Conservation (phyloP, 1,140 invertebrate genomes). For the Zophobas atratus region DNA sequence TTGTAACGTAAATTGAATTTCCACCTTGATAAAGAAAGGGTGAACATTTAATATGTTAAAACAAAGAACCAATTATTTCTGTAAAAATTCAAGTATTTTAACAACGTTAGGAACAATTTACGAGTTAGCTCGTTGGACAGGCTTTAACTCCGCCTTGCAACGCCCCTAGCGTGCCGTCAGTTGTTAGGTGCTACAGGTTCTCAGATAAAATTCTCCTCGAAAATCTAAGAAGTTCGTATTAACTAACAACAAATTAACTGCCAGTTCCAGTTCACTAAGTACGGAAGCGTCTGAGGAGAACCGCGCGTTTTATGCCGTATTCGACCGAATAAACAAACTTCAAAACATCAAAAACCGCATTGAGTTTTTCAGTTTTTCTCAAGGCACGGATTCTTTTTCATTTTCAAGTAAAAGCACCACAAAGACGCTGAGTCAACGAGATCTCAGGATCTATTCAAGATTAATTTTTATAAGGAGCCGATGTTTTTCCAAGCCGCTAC, state of each 20-base stretch:
- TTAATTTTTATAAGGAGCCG: no score
- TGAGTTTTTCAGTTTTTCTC: no score
- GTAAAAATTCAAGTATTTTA: constrained; percentile 23
- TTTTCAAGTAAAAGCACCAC: no score
- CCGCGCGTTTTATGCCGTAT: no score
- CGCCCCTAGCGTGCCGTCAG: constrained; percentile 8
- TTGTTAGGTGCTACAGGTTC: neutral
- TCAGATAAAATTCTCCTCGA: neutral
- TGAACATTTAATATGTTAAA: constrained; percentile 24
- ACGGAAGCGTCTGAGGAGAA: no score
- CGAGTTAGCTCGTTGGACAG: constrained; percentile 24
- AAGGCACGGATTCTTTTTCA: no score
- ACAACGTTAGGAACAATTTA: constrained; percentile 25
- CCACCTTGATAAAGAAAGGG: neutral
- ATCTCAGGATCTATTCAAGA: no score
- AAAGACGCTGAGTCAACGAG: no score
- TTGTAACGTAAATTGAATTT: constrained; percentile 21
- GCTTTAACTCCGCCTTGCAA: constrained; percentile 15
- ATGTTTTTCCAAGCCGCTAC: no score
- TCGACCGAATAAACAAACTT: no score
- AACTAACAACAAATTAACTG: neutral
- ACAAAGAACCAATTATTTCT: constrained; percentile 34
- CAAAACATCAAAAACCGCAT: no score
- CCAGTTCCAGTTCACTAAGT: neutral
- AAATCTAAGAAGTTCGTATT: neutral